Conservation (phyloP, 2,888 invertebrate genomes). For the Shargacucullia verbasci region DNA sequence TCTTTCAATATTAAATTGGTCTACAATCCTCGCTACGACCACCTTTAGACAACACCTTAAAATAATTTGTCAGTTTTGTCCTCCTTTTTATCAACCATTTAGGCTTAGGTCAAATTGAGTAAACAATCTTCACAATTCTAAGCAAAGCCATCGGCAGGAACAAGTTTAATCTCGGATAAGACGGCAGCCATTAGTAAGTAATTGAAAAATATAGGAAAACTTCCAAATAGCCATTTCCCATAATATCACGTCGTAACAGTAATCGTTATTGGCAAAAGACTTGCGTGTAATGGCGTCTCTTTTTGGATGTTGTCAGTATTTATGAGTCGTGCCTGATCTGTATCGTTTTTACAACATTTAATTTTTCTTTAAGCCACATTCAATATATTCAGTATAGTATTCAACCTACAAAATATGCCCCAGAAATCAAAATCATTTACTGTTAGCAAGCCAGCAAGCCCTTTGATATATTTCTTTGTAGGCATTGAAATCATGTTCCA, state of each 20-base stretch:
- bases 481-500: neutral
- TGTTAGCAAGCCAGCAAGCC: no score
- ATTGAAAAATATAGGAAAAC: slow-evolving; percentile 15
- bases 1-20: neutral
- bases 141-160: slow-evolving; percentile 13
- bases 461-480: neutral
- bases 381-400: no score
- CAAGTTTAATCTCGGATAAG: slow-evolving; percentile 19
- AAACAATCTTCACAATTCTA: slow-evolving; percentile 22
- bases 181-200: slow-evolving; percentile 19
- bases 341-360: no score
- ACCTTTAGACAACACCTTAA: slow-evolving; percentile 28
- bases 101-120: slow-evolving; percentile 24
- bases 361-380: no score
- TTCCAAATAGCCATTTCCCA: slow-evolving; percentile 13
- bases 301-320: slow-evolving; percentile 5
- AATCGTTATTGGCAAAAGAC: slow-evolving; percentile 7
- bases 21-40: slow-evolving; percentile 8
- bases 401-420: no score
- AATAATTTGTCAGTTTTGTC: slow-evolving; percentile 27
- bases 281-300: slow-evolving; percentile 1
- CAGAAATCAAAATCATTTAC: no score
- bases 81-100: slow-evolving; percentile 19
- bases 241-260: slow-evolving; percentile 9
- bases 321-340: neutral